A percentile compares a stretch with the other conserved stretches of the same genome.
Conservation (phyloP, 2,113 vertebrate species). For the Odontesthes bonariensis region DNA sequence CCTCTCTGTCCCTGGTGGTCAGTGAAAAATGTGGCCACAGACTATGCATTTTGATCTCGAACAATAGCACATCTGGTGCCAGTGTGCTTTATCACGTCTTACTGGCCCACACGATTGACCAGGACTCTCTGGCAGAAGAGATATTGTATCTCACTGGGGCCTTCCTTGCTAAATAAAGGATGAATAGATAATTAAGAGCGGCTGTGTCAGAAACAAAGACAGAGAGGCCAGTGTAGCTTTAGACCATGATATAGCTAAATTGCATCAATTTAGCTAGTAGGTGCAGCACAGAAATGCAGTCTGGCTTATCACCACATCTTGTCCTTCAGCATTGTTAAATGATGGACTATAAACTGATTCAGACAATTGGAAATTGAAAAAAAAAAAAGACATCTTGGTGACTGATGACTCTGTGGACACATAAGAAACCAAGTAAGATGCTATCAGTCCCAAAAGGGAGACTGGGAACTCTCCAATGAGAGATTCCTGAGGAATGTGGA, state of each 20-base stretch:
- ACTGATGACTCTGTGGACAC: conserved; percentile 14
- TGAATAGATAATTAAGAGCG: conserved; percentile 46
- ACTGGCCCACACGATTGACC: conserved; percentile 38
- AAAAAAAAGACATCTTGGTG: not conserved
- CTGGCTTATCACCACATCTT: conserved; percentile 1
- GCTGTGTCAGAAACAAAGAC: conserved; percentile 40
- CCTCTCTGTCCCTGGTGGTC: conserved; percentile 13
- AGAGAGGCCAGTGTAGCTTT: conserved; percentile 43
- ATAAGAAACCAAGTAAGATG: not conserved
- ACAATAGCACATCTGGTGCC: conserved; percentile 23
- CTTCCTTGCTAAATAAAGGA: conserved; percentile 18
- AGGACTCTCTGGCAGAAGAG: not conserved
- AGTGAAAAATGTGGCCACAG: not conserved
- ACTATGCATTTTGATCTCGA: conserved; percentile 25
- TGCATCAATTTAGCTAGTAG: conserved; percentile 60
- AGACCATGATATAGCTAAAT: conserved; percentile 50
- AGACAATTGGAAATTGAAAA: conserved; percentile 7
- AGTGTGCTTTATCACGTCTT: conserved; percentile 56
- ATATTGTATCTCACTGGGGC: conserved; percentile 2
- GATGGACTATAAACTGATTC: conserved; percentile 21
- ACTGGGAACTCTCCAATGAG: not conserved
- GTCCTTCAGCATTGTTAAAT: conserved; percentile 14
- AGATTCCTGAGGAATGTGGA: conserved; percentile 21
- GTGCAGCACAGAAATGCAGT: conserved; percentile 52
- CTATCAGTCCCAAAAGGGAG: conserved; percentile 1